Percentiles rank a stretch among this genome's conserved stretches.
These are phyloP conservation scores for Climacteris rufus DNA, from an alignment of 2,113 vertebrate species.

Conservation along the genomic window DNA sequence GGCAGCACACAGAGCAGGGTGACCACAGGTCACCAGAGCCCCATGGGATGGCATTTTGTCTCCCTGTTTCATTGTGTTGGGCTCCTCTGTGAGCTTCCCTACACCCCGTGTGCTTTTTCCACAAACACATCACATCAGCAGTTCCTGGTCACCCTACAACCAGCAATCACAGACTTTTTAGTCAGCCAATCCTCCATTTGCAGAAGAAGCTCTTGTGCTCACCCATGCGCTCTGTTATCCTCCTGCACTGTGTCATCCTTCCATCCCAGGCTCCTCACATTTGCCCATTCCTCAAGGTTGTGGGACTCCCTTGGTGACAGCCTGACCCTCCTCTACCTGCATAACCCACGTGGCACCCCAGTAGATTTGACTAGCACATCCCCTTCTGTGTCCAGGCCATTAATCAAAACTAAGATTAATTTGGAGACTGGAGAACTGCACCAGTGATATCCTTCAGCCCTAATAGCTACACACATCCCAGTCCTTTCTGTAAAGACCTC, in stretches of 20 bases:
- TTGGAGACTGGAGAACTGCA: background rate
- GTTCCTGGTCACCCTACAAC: background rate
- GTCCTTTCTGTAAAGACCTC: background rate
- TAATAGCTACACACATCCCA: background rate
- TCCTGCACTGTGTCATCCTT: background rate
- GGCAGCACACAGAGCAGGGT: background rate
- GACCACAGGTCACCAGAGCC: background rate
- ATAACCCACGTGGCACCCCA: background rate
- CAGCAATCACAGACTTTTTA: background rate
- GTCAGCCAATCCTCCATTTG: background rate
- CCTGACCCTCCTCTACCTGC: background rate
- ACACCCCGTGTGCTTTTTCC: background rate
- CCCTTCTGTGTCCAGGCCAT: background rate
- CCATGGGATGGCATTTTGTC: background rate
- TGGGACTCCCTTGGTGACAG: background rate
- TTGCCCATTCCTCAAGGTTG: background rate
- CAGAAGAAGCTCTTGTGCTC: background rate
- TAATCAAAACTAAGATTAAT: background rate
- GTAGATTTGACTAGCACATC: background rate
- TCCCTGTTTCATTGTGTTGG: fast-evolving
- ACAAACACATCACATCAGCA: background rate
- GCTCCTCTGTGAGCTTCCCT: background rate
- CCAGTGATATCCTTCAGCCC: background rate
- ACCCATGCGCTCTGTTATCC: background rate
- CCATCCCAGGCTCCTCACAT: background rate